phyloP scores from a whole-genome alignment of 2,113 vertebrate species.

The Pseudorectes ferrugineus region DNA sequence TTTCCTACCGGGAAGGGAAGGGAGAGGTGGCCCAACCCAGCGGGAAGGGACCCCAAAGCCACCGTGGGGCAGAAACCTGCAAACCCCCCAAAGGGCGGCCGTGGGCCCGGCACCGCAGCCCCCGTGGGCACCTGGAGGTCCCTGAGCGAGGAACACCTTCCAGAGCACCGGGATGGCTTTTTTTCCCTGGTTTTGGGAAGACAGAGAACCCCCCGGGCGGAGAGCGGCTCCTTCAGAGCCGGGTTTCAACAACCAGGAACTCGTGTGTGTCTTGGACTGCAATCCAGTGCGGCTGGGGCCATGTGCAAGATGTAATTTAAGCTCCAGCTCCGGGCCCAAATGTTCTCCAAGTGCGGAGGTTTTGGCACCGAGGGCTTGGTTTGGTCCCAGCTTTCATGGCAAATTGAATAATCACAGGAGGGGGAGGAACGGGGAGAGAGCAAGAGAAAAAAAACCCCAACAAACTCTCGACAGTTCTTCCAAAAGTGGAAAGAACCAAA shows the following conservation, averaged over 20 bases:
- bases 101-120: rapidly evolving
- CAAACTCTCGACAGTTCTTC: background rate
- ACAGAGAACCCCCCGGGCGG: background rate
- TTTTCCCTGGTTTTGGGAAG: background rate
- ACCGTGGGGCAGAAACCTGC: rapidly evolving
- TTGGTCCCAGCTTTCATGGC: background rate
- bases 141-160: rapidly evolving
- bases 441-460: background rate
- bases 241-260: background rate
- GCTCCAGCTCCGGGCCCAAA: background rate
- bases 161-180: rapidly evolving
- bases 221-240: background rate
- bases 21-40: rapidly evolving
- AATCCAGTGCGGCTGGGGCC: background rate
- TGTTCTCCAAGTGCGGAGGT: background rate
- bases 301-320: constrained; percentile 1
- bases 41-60: background rate
- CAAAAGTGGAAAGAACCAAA: constrained; percentile 1
- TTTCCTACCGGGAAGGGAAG: background rate
- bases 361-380: constrained; percentile 18
- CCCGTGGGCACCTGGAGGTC: rapidly evolving
- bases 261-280: background rate
- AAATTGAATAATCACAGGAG: constrained; percentile 30
- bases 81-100: background rate
- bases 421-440: background rate